These are phyloP conservation scores for Dolichopus griseipennis DNA, from an alignment of 2,888 invertebrate species.

Conservation along the genomic window DNA sequence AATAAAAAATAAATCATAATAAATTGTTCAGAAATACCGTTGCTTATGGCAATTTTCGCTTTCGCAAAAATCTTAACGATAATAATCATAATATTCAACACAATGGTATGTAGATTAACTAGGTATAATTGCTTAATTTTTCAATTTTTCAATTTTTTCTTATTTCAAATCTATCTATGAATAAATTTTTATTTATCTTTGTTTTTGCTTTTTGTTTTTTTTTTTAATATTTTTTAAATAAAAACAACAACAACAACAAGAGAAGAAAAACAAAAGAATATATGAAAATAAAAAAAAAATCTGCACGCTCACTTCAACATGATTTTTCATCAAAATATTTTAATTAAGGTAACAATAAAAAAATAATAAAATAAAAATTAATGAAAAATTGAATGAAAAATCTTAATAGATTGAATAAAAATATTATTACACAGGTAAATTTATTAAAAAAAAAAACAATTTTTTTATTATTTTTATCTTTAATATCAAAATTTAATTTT, in stretches of 20 bases:
- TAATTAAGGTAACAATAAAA: slow-evolving; percentile 1
- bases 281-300: background rate
- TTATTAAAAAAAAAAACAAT: no score
- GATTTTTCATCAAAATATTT: slow-evolving; percentile 3
- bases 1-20: no score
- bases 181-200: no score
- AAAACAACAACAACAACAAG: no score
- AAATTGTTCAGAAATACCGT: background rate
- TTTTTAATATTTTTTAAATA: no score
- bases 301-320: slow-evolving; percentile 1
- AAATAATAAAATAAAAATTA: background rate
- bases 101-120: slow-evolving; percentile 3
- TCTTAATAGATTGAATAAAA: no score
- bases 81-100: slow-evolving; percentile 3
- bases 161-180: background rate
- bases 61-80: background rate
- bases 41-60: slow-evolving; percentile 6
- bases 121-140: slow-evolving; percentile 4
- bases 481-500: background rate
- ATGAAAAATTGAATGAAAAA: no score
- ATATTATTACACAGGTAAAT: no score
- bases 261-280: background rate
- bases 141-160: background rate
- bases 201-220: no score
- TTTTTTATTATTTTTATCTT: background rate